A percentile compares a stretch with the other conserved stretches of the same genome.
phyloP scores from a whole-genome alignment of 2,888 invertebrate genomes.

The Deroplatys truncata region DNA sequence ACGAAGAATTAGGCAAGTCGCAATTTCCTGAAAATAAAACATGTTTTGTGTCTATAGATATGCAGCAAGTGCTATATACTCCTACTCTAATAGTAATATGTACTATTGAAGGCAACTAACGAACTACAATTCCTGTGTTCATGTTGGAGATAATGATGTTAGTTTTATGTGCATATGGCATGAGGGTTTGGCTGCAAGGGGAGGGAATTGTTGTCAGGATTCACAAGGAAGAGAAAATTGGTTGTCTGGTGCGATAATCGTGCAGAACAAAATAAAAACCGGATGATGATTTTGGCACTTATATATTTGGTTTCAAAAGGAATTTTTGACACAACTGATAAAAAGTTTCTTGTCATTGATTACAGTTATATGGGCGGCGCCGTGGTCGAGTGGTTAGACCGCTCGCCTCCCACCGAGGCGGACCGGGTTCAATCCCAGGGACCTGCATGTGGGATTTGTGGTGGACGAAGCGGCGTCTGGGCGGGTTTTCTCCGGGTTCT shows the following conservation, averaged over 20 bases:
- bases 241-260: constrained; percentile 7
- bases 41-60: not conserved
- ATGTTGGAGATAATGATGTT: constrained; percentile 26
- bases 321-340: not conserved
- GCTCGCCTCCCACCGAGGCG: too few species aligned
- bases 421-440: too few species aligned
- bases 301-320: not conserved
- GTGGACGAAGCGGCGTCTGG: too few species aligned
- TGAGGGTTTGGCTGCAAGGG: constrained; percentile 34
- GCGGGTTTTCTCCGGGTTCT: too few species aligned
- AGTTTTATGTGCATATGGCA: constrained; percentile 35
- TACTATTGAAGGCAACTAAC: not conserved
- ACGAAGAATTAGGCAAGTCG: not conserved
- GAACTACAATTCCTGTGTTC: not conserved
- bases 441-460: too few species aligned
- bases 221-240: not conserved
- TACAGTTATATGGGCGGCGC: too few species aligned
- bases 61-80: not conserved
- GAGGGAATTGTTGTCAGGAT: constrained; percentile 28
- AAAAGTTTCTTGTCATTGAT: too few species aligned
- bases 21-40: not conserved
- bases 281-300: constrained; percentile 2
- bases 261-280: constrained; percentile 7
- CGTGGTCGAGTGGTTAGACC: too few species aligned
- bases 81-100: not conserved